phyloP scores from a whole-genome alignment of 92 coral and sea anemone species.

The Zoanthus solanderi region DNA sequence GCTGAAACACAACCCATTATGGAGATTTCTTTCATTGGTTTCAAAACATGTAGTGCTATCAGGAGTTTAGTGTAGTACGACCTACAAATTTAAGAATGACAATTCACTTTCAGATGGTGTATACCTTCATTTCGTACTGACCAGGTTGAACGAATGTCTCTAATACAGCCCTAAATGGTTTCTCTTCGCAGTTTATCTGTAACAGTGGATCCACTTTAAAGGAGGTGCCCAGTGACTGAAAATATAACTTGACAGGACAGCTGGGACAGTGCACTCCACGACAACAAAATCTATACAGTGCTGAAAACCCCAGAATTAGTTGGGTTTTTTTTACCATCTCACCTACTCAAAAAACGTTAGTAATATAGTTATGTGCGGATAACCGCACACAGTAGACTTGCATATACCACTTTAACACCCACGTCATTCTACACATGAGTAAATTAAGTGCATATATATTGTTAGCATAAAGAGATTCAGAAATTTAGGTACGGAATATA shows the following conservation, averaged over 20 bases:
- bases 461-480: too few species aligned
- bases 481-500: too few species aligned
- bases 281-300: conserved; percentile 59
- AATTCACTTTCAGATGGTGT: neutral
- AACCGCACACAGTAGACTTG: too few species aligned
- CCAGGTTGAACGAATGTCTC: conserved; percentile 66
- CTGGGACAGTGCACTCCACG: conserved; percentile 73
- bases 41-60: too few species aligned
- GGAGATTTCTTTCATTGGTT: too few species aligned
- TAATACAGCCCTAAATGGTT: conserved; percentile 45
- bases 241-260: conserved; percentile 36
- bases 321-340: neutral
- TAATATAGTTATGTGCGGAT: too few species aligned
- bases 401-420: too few species aligned
- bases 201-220: conserved; percentile 65
- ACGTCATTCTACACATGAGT: too few species aligned
- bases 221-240: conserved; percentile 45
- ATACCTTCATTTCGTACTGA: conserved; percentile 51
- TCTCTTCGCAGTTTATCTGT: conserved; percentile 58
- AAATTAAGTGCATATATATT: too few species aligned
- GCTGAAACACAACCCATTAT: too few species aligned
- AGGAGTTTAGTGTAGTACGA: too few species aligned
- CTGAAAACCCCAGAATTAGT: neutral
- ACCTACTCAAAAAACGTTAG: neutral
- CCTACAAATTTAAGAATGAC: neutral